A percentile compares a stretch with the other conserved stretches of the same genome.
These are phyloP conservation scores for Pongo abelii DNA, from an alignment of 2,113 vertebrate species.

Conservation along the genomic window DNA sequence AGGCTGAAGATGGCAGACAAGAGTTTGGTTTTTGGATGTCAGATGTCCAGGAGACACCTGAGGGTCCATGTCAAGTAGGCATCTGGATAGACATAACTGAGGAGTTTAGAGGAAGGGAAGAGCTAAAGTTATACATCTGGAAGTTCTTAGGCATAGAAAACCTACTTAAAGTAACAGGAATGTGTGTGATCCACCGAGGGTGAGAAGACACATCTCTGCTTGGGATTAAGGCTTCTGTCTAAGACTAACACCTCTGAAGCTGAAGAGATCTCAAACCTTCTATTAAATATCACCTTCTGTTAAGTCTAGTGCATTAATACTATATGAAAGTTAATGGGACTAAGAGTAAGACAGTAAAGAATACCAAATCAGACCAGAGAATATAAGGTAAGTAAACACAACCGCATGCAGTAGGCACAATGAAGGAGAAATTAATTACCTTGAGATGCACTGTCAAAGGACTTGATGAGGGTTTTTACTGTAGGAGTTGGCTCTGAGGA, in stretches of 20 bases:
- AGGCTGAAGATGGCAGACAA: neutral
- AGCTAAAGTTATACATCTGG: neutral
- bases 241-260: neutral
- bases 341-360: neutral
- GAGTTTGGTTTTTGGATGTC: neutral
- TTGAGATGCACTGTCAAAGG: constrained; percentile 96
- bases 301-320: neutral
- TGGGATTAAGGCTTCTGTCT: no score
- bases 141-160: neutral
- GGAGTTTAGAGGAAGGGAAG: neutral
- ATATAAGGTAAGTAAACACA: accelerated
- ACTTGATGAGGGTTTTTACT: constrained; percentile 98
- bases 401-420: neutral
- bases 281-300: neutral
- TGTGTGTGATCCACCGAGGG: neutral
- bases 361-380: neutral
- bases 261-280: neutral
- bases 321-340: neutral
- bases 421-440: constrained; percentile 82
- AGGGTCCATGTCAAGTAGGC: neutral
- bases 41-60: neutral
- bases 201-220: neutral
- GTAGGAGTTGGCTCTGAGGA: constrained; percentile 96
- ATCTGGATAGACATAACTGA: neutral
- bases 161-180: neutral